Evolutionary conservation across 2,797 vertebrate species (phyloP).

Genomic region (Diplodus sargus): DNA sequence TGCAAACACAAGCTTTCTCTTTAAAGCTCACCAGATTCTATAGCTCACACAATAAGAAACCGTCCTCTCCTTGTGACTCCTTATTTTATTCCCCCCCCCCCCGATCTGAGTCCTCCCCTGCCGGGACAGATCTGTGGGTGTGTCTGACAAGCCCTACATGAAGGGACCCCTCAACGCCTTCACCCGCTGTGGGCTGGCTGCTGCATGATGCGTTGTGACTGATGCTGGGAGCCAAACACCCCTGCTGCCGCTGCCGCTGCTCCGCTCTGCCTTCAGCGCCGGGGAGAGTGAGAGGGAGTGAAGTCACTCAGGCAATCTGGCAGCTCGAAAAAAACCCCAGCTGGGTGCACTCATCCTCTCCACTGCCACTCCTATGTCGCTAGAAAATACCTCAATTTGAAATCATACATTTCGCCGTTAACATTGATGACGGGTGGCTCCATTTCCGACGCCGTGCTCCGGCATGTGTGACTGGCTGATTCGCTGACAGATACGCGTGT

Average conservation of each 20-base stretch:
- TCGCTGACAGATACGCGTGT: conserved; percentile 23
- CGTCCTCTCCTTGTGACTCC: conserved; percentile 12
- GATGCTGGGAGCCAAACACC: conserved; percentile 58
- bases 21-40: conserved; percentile 4
- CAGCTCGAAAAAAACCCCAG: conserved; percentile 60
- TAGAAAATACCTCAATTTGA: conserved; percentile 65
- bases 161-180: conserved; percentile 37
- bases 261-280: conserved; percentile 45
- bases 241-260: conserved; percentile 41
- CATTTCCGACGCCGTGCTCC: conserved; percentile 27
- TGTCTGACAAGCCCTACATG: conserved; percentile 63
- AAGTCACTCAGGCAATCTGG: conserved; percentile 66
- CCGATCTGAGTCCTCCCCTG: conserved; percentile 18
- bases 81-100: conserved; percentile 3
- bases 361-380: conserved; percentile 47
- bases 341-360: conserved; percentile 62
- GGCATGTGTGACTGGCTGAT: conserved; percentile 34
- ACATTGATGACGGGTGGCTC: conserved; percentile 58
- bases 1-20: conserved; percentile 12
- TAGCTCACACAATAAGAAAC: conserved; percentile 37
- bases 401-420: conserved; percentile 66
- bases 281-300: conserved; percentile 41
- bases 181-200: conserved; percentile 57
- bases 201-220: conserved; percentile 70
- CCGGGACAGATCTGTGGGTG: conserved; percentile 54